These are phyloP conservation scores for Xyliphius kryptos DNA, from an alignment of 2,113 vertebrate genomes.

Conservation along the genomic window DNA sequence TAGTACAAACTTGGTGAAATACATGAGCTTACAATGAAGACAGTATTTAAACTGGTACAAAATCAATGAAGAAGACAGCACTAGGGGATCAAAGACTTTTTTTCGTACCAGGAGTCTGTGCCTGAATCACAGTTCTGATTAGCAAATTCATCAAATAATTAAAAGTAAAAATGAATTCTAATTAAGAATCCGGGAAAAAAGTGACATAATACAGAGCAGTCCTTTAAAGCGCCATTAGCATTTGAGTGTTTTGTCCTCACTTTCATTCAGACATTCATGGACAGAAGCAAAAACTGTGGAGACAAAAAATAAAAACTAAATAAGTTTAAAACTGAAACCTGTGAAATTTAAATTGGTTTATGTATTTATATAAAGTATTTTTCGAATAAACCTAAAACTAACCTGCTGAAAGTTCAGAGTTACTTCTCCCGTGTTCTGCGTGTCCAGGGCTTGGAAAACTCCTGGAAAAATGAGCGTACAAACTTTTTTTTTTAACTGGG, in stretches of 20 bases:
- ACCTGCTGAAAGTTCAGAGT: slow-evolving; percentile 65
- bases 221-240: not conserved
- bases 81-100: no score
- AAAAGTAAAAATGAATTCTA: not conserved
- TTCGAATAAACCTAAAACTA: not conserved
- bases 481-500: not conserved
- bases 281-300: slow-evolving; percentile 63
- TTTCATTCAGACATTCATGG: slow-evolving; percentile 64
- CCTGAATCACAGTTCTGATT: no score
- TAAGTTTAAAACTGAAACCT: not conserved
- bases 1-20: no score
- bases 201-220: not conserved
- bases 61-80: no score
- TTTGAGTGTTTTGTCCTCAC: no score
- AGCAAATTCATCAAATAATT: not conserved
- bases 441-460: slow-evolving; percentile 62
- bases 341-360: not conserved
- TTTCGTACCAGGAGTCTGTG: no score
- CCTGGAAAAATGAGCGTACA: slow-evolving; percentile 43
- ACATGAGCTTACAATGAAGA: no score
- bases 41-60: no score
- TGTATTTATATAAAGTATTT: not conserved
- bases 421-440: slow-evolving; percentile 47
- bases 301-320: not conserved
- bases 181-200: not conserved